These are phyloP conservation scores for Metopia argyrocephala DNA, from an alignment of 2,888 invertebrate genomes.

Conservation along the genomic window DNA sequence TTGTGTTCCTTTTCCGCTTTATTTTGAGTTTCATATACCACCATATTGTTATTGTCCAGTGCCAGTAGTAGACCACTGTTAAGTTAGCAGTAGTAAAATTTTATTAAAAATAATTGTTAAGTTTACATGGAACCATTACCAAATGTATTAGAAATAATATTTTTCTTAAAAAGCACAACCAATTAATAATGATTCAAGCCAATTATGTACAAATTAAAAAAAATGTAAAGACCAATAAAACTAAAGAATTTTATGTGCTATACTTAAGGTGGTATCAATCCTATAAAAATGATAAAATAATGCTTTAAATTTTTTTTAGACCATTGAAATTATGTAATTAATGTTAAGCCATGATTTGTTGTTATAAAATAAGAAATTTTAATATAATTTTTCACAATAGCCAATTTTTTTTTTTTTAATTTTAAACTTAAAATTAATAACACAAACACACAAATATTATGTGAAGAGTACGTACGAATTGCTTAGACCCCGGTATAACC, in stretches of 20 bases:
- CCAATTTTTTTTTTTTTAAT: constrained; percentile 24
- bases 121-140: constrained; percentile 45
- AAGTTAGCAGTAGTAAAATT: constrained; percentile 50
- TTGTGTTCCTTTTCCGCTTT: constrained; percentile 28
- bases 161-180: constrained; percentile 5
- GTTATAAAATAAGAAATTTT: no score
- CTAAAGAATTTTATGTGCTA: constrained; percentile 42
- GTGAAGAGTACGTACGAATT: constrained; percentile 86
- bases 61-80: constrained; percentile 45
- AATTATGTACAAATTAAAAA: background rate
- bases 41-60: constrained; percentile 15
- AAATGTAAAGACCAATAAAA: background rate
- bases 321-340: no score
- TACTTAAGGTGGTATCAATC: constrained; percentile 36
- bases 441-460: constrained; percentile 21
- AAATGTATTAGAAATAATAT: background rate
- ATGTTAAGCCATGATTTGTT: no score
- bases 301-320: background rate
- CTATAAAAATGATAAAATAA: constrained; percentile 46
- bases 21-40: constrained; percentile 10
- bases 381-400: no score
- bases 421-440: background rate
- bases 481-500: constrained; percentile 92
- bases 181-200: background rate
- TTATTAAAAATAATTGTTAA: constrained; percentile 40